Base-by-base conservation (phyloP, 2,888 invertebrate species). In the Hipparchia sbordonii region DNA sequence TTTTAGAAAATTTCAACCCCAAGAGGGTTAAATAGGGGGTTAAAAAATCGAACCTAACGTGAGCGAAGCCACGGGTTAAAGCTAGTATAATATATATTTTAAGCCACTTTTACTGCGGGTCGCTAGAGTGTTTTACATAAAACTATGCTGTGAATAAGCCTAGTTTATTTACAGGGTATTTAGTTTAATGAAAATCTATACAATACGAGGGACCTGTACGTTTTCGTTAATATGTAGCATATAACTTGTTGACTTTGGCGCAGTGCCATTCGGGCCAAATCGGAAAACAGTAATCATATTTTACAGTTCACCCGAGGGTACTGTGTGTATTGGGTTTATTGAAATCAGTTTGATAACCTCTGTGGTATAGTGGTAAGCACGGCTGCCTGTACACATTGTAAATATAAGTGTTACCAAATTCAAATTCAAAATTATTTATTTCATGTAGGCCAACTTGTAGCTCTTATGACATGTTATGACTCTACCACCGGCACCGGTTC, bases 231-330 rank as follows among this genome's bases (percentile, higher is more conserved):
- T 39, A n/a, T 52, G 61, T 69, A 33, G 39, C 39, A 63, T 57
- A 67, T 70, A 72, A 76, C 77, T 77, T 78, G 79, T 78, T 78
- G 77, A 70, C 72, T 63, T 63, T 79, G 79, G 78, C 79, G 72
- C 52, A 4, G 8, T 68, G 77, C 79, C 79, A 77, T 71, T 12
- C 33, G 72, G 57, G 52, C 39, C 46, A 52, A 61, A 69, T 69
- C 61, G 69, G 69, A 69, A 69, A 61, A 69, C 69, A 52, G 60
- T 69, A 69, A 69, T 61, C 69, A 61, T 69, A 69, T 69, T 69
- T 69, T 61, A 69, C 69, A 52, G 39, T 69, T 52, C 51, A 52
- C 51, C 61, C 60, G 8, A 6, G 69, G 61, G 69, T 10, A 52
- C 9, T 61, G 52, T 33, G 61, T 59, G 33, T 39, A 69, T 39